These are phyloP conservation scores for Encarsia formosa DNA, from an alignment of 2,888 invertebrate genomes.

Conservation along the genomic window DNA sequence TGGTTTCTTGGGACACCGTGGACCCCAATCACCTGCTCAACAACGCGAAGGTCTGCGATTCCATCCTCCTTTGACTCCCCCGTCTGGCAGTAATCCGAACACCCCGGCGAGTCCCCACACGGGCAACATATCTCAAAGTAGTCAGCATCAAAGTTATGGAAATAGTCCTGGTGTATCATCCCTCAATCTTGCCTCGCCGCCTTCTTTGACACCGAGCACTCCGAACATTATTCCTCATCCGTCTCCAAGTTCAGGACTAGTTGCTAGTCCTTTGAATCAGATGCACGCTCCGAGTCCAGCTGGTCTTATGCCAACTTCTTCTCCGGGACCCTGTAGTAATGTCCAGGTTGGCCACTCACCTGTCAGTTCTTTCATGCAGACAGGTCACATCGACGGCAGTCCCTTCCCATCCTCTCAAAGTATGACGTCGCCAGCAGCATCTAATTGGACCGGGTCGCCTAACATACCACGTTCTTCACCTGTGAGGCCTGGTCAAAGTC, in stretches of 20 bases:
- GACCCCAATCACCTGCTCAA: slow-evolving; percentile 63
- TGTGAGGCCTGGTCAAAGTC: slow-evolving; percentile 73
- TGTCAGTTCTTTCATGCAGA: slow-evolving; percentile 62
- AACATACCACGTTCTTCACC: slow-evolving; percentile 84
- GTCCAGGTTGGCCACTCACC: slow-evolving; percentile 64
- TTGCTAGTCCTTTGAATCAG: slow-evolving; percentile 59
- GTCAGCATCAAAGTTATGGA: slow-evolving; percentile 59
- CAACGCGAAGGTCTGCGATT: slow-evolving; percentile 69
- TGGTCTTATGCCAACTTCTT: slow-evolving; percentile 58
- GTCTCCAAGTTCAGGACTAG: slow-evolving; percentile 59
- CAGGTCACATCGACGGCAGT: slow-evolving; percentile 65
- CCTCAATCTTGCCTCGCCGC: slow-evolving; percentile 66
- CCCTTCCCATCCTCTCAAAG: slow-evolving; percentile 68
- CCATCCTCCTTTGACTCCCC: slow-evolving; percentile 81
- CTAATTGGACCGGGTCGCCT: slow-evolving; percentile 88
- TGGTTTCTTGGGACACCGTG: slow-evolving; percentile 48
- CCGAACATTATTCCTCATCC: slow-evolving; percentile 59
- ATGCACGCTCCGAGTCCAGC: slow-evolving; percentile 59
- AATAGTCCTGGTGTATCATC: slow-evolving; percentile 64
- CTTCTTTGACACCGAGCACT: slow-evolving; percentile 57
- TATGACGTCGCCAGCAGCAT: slow-evolving; percentile 69
- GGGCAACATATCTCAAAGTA: slow-evolving; percentile 52
- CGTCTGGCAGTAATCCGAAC: slow-evolving; percentile 75
- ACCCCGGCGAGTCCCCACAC: slow-evolving; percentile 82
- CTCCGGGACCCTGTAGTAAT: slow-evolving; percentile 57